Evolutionary conservation across 1,140 invertebrate genomes (phyloP), one percentile per base, ranked within the genome.

Genomic region (Drosophila neocordata): DNA sequence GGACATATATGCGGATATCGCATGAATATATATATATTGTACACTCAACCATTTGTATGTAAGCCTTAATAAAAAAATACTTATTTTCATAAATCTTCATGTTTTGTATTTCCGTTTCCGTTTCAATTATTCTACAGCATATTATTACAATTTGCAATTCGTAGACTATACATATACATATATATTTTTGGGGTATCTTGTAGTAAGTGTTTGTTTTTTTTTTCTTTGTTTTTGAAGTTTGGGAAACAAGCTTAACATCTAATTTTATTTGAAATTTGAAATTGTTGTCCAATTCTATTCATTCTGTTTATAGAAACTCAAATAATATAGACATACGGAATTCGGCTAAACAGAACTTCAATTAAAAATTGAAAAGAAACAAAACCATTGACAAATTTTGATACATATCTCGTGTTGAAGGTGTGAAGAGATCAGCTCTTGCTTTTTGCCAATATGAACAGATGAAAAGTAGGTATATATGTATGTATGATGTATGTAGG

Each of bases 21-120:
- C 41, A n/a, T 15, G 35, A 57, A 67, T 34, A 63, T 68, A 31
- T 69, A 67, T 34, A 63, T 68, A 31, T 69, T 75, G 20, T 67
- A 74, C 73, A 71, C 68, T 65, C 52, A 71, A 74, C 52, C 18
- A 44, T 58, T 73, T 51, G 15, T 73, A 27, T 59, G 62, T 11
- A 35, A n/a, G 7, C 41, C 22, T 61, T 80, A 77, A 77, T 84
- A 84, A 85, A 84, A 84, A 84, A 84, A 84, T 84, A 84, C 81
- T 85, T 79, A 62, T 74, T 60, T 59, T 35, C 73, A 13, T 71
- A 53, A 31, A 3, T 51, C 12, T 34, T 27, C 20, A 57, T 64
- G 38, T 52, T 66, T 64, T 27, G 22, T 51, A 41, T 15, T 12
- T 27, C 13, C 6, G 6, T 59, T 20, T 41, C n/a, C 15, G 22